A percentile compares a stretch with the other conserved stretches of the same genome.
Evolutionary conservation across 2,888 invertebrate species (phyloP).

Genomic region (Drosophila paramelanica): DNA sequence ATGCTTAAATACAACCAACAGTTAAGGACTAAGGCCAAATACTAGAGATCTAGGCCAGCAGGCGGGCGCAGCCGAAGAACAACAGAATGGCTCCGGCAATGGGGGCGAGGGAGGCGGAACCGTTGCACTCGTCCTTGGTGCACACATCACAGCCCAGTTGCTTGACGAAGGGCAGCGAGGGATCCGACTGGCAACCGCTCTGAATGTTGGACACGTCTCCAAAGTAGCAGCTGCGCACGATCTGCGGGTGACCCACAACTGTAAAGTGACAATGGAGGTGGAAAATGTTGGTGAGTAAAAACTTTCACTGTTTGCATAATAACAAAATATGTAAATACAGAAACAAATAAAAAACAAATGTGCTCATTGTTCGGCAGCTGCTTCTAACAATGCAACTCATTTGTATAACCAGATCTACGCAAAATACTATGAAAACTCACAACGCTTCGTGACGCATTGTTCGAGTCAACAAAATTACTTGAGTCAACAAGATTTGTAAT

Average conservation of each 20-base stretch:
- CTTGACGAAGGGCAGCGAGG: conserved; percentile 77
- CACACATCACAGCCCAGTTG: conserved; percentile 83
- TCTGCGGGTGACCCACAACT: conserved; percentile 72
- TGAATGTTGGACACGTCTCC: conserved; percentile 77
- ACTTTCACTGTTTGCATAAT: conserved; percentile 39
- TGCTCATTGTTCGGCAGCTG: conserved; percentile 30
- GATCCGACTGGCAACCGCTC: conserved; percentile 81
- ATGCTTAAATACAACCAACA: conserved; percentile 36
- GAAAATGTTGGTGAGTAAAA: conserved; percentile 4
- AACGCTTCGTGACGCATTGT: conserved; percentile 37
- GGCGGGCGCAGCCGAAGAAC: conserved; percentile 78
- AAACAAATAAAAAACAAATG: conserved; percentile 20
- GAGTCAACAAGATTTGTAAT: conserved; percentile 41
- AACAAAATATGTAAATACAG: background rate
- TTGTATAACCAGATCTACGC: conserved; percentile 15
- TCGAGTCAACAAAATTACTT: conserved; percentile 5
- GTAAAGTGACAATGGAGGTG: conserved; percentile 35
- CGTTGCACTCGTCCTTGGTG: conserved; percentile 80
- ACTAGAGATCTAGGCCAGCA: conserved; percentile 77
- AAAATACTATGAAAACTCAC: conserved; percentile 13
- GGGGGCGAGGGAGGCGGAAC: conserved; percentile 72
- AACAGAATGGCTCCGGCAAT: conserved; percentile 72
- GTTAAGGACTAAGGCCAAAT: conserved; percentile 40
- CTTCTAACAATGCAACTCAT: conserved; percentile 28
- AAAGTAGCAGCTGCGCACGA: conserved; percentile 80